Evolutionary conservation across 1,140 invertebrate species (phyloP).

Genomic region (Zaprionus davidi): DNA sequence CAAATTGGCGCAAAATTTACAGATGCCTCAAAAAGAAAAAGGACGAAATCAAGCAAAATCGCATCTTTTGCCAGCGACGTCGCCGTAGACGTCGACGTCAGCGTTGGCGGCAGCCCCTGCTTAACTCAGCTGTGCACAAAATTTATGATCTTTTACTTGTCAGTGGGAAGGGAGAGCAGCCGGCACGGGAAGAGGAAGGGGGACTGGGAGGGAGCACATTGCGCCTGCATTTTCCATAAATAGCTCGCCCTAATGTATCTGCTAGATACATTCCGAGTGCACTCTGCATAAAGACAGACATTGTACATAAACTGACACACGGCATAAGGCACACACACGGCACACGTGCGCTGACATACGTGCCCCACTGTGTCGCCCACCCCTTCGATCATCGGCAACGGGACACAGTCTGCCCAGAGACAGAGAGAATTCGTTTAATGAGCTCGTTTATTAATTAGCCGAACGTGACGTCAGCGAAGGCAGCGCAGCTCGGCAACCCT

Average conservation of each 20-base stretch:
- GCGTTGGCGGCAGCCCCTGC: background rate
- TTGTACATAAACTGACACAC: background rate
- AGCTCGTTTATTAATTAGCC: slow-evolving; percentile 77
- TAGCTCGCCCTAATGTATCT: slow-evolving; percentile 56
- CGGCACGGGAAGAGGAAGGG: background rate
- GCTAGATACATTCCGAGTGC: slow-evolving; percentile 48
- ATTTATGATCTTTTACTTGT: slow-evolving; percentile 43
- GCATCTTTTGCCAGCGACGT: background rate
- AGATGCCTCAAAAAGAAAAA: slow-evolving; percentile 56
- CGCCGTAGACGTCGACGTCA: background rate
- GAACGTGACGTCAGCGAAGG: slow-evolving; percentile 67
- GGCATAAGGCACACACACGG: slow-evolving; percentile 3
- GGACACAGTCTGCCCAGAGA: background rate
- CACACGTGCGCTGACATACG: slow-evolving; percentile 2
- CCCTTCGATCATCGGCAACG: background rate
- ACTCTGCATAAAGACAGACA: slow-evolving; percentile 3
- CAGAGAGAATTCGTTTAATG: slow-evolving; percentile 52
- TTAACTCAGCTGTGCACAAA: slow-evolving; percentile 39
- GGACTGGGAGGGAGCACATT: background rate
- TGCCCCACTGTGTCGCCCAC: background rate
- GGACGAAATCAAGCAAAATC: slow-evolving; percentile 7
- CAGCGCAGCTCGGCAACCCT: background rate
- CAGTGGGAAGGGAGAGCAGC: slow-evolving; percentile 28
- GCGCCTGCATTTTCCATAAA: slow-evolving; percentile 44
- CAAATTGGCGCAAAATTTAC: slow-evolving; percentile 79